phyloP scores from a whole-genome alignment of 2,888 invertebrate species.

The Agrenia bidenticulata region DNA sequence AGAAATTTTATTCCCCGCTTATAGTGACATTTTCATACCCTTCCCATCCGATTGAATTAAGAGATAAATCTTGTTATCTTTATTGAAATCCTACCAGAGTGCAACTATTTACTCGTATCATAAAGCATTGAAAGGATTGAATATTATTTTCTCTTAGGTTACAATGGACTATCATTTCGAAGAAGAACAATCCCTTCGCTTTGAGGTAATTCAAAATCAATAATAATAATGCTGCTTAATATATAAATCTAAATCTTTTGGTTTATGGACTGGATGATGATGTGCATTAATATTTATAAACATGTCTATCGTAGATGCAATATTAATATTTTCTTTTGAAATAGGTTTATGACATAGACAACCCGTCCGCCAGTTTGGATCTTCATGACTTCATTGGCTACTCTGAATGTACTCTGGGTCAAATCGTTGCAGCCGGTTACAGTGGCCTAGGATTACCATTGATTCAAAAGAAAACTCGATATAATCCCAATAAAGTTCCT shows the following conservation, averaged over 20 bases:
- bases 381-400: conserved; percentile 61
- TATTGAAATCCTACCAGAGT: too few relatives aligned
- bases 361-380: conserved; percentile 54
- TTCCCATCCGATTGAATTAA: too few relatives aligned
- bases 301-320: too few relatives aligned
- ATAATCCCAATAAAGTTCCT: conserved; percentile 35
- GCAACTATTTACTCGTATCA: too few relatives aligned
- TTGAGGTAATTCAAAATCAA: conserved; percentile 55
- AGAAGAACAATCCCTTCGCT: conserved; percentile 61
- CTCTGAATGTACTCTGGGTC: conserved; percentile 59
- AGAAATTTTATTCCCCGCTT: too few relatives aligned
- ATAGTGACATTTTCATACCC: too few relatives aligned
- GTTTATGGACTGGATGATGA: too few relatives aligned
- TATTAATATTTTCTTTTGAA: not conserved
- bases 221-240: too few relatives aligned
- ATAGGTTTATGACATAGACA: conserved; percentile 57
- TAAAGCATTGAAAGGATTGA: too few relatives aligned
- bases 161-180: conserved; percentile 63
- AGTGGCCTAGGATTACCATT: conserved; percentile 40
- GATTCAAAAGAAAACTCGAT: conserved; percentile 43
- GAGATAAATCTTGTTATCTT: too few relatives aligned
- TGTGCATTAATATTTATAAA: too few relatives aligned
- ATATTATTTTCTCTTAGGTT: conserved; percentile 57
- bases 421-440: conserved; percentile 56
- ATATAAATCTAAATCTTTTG: too few relatives aligned